A percentile compares a stretch with the other conserved stretches of the same genome.
These are phyloP conservation scores for Oncorhynchus gorbuscha DNA, from an alignment of 2,113 vertebrate species.

Conservation along the genomic window DNA sequence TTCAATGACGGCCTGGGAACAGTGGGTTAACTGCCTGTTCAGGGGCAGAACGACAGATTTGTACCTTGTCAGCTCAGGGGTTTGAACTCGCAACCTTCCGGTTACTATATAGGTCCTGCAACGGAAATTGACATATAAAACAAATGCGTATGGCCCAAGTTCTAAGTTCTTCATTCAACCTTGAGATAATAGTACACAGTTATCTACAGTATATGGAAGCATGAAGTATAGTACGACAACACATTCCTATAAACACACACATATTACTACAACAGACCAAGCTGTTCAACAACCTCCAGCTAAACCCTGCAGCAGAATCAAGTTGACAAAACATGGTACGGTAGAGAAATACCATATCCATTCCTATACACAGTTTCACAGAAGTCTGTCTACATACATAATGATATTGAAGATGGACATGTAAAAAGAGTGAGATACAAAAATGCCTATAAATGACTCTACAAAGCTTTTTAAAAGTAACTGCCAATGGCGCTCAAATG, in stretches of 20 bases:
- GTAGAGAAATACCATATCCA: neutral
- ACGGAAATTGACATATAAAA: slow-evolving; percentile 18
- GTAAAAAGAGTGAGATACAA: neutral
- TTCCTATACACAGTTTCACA: neutral
- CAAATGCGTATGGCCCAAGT: slow-evolving; percentile 1
- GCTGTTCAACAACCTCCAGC: neutral
- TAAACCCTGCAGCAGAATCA: neutral
- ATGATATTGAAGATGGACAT: neutral
- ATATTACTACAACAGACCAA: neutral
- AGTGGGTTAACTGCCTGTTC: too few species aligned
- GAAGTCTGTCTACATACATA: neutral
- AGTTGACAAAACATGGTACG: neutral
- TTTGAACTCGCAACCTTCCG: too few species aligned
- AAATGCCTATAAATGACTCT: slow-evolving; percentile 22
- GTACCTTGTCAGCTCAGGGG: too few species aligned
- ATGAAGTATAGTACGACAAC: neutral
- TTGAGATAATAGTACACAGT: neutral
- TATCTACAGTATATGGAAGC: too few species aligned
- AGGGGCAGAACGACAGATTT: too few species aligned
- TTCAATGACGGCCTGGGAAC: too few species aligned
- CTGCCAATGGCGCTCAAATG: slow-evolving; percentile 20
- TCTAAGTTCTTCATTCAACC: slow-evolving; percentile 17
- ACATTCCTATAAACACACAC: too few species aligned
- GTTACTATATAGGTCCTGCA: neutral
- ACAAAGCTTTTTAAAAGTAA: slow-evolving; percentile 40